Evolutionary conservation across 2,888 invertebrate species (phyloP).

Genomic region (Troilus luridus): DNA sequence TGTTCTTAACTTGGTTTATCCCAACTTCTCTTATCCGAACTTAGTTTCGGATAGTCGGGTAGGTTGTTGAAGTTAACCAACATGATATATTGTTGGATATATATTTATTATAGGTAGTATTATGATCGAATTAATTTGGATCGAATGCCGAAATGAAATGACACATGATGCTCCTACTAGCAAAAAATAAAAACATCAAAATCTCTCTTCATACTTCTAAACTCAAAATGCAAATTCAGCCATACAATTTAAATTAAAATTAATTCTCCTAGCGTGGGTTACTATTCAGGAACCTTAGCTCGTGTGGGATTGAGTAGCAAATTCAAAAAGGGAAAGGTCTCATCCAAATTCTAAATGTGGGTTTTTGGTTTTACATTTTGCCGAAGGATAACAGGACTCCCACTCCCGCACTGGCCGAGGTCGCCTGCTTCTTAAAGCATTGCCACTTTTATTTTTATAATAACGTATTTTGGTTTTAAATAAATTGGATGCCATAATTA

Average conservation of each 20-base stretch:
- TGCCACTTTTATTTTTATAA: conserved; percentile 17
- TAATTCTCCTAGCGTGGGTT: background rate
- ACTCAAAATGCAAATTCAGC: background rate
- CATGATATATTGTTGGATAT: no score
- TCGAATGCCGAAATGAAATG: background rate
- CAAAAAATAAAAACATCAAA: background rate
- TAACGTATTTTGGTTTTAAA: background rate
- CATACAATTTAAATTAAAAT: conserved; percentile 13
- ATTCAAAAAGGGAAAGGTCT: conserved; percentile 13
- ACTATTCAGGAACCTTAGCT: background rate
- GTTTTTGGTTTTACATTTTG: conserved; percentile 29
- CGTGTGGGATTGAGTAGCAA: conserved; percentile 17
- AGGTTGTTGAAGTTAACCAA: background rate
- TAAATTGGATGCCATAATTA: background rate
- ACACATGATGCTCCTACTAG: background rate
- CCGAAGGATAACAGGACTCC: conserved; percentile 43
- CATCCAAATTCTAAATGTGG: conserved; percentile 43
- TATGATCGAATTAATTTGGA: background rate
- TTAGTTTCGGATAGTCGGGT: background rate
- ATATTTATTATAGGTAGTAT: no score
- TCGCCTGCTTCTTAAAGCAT: conserved; percentile 15
- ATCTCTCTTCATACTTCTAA: background rate
- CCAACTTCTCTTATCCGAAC: background rate
- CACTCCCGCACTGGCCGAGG: conserved; percentile 42
- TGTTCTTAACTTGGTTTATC: background rate